Percentiles rank a stretch among this genome's conserved stretches.
phyloP scores from a whole-genome alignment of 2,797 vertebrate genomes.

The Hephaestus fuliginosus region DNA sequence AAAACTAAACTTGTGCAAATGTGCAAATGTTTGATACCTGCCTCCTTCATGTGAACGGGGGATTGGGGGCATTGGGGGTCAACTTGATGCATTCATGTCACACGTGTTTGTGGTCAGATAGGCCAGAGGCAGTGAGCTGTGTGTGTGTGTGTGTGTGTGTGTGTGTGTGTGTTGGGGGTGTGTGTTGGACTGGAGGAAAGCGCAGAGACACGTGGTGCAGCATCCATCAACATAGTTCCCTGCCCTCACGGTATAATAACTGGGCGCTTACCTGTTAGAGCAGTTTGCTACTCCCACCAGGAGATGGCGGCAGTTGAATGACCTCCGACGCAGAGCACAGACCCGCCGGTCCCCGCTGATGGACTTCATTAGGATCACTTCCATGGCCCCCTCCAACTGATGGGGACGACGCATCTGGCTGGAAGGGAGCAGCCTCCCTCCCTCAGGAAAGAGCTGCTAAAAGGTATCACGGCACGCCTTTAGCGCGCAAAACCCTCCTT shows the following conservation, averaged over 20 bases:
- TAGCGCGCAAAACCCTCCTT: background rate
- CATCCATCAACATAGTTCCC: too few relatives aligned
- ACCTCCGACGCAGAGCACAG: conserved; percentile 39
- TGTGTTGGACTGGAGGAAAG: too few relatives aligned
- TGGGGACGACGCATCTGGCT: background rate
- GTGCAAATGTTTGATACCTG: background rate
- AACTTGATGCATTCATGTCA: too few relatives aligned
- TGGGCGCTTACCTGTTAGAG: conserved; percentile 22
- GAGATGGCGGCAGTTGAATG: conserved; percentile 86
- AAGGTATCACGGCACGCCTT: background rate
- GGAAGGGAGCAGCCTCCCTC: background rate
- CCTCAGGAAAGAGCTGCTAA: background rate
- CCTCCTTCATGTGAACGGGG: background rate
- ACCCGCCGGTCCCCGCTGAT: conserved; percentile 8
- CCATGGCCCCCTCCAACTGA: conserved; percentile 31
- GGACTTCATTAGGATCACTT: conserved; percentile 30
- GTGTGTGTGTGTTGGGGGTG: too few relatives aligned
- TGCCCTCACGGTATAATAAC: background rate
- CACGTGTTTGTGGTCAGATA: too few relatives aligned
- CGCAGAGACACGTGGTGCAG: too few relatives aligned
- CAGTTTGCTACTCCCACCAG: conserved; percentile 63
- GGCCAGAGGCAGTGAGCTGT: too few relatives aligned
- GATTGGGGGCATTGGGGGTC: background rate
- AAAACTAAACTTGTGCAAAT: too few relatives aligned
- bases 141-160: too few relatives aligned